Evolutionary conservation across 2,113 vertebrate species (phyloP).

Genomic region (Excalfactoria chinensis): DNA sequence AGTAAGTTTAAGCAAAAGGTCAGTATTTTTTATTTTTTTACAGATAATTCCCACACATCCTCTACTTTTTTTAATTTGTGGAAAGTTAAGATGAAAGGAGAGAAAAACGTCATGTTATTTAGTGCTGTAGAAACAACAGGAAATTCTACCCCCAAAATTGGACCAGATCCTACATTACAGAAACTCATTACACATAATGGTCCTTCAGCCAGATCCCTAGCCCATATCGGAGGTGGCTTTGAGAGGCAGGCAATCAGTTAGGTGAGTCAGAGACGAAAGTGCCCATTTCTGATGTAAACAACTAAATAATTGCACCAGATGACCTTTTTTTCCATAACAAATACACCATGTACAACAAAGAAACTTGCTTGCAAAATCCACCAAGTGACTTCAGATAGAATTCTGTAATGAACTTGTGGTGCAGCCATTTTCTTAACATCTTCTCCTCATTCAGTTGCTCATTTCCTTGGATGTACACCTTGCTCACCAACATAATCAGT

Average conservation of each 20-base stretch:
- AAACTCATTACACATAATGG: not conserved
- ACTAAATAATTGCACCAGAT: not conserved
- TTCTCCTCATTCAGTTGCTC: not conserved
- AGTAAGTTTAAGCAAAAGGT: constrained; percentile 18
- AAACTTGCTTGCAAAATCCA: not conserved
- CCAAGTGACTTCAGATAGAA: not conserved
- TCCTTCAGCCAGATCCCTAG: not conserved
- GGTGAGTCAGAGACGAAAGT: not conserved
- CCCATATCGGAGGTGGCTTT: not conserved
- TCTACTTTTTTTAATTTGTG: not conserved
- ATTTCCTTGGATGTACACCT: not conserved
- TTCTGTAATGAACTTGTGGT: not conserved
- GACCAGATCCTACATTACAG: not conserved
- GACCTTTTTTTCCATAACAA: not conserved
- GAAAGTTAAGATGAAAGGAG: not conserved
- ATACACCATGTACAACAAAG: not conserved
- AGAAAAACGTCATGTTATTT: not conserved
- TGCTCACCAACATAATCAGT: not conserved
- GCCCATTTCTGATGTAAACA: not conserved
- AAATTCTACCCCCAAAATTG: not conserved
- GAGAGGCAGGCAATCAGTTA: not conserved
- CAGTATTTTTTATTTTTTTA: constrained; percentile 8
- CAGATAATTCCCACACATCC: not conserved
- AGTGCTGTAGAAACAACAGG: not conserved
- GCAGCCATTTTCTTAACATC: not conserved